Evolutionary conservation across 2,888 invertebrate genomes (phyloP), one percentile per base, ranked within the genome.

Genomic region (Ophion obscuratus): DNA sequence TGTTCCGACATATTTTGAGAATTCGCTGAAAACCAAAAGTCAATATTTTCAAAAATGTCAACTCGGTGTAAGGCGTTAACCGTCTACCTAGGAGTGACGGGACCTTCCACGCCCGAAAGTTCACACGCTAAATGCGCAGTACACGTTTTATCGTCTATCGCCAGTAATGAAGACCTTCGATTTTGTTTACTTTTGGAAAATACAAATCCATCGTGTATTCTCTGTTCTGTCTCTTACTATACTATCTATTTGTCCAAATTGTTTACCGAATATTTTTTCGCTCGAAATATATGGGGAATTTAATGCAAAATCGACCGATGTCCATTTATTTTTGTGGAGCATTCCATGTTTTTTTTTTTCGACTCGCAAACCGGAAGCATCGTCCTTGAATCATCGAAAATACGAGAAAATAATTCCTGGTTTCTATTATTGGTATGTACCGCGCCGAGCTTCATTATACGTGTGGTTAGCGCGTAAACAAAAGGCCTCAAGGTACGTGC

Each of bases 381-480:
- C 31, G 77, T 71, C 82, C 77, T 83, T 71, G 83, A 61, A 67
- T 68, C 68, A 73, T 67, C 36, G 27, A 73, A 83, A 74, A 74
- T 62, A 79, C 68, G 24, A 47, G 40, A 40, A 27, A 24, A 57
- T 75, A 31, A 75, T 83, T 73, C 64, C 73, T 67, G 77, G 27
- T 81, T 76, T 83, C 73, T 74, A 68, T 79, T 75, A 64, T 78
- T 61, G 73, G 53, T 47, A 62, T 75, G 31, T 24, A 20, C 1
- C 73, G 27, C 24, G 59, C 36, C 7, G 24, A 59, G 11, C 31
- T 11, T 73, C 73, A 14, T 36, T 57, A 11, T 57, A 36, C 36
- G 36, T 47, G 17, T 64, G 75, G 53, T 75, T 20, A 47, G 75
- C 53, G 31, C 31, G 64, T 75, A 75, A 75, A 75, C 75, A 75